Evolutionary conservation across 2,888 invertebrate species (phyloP), one percentile per base, ranked within the genome.

Genomic region (Philaethria dido): DNA sequence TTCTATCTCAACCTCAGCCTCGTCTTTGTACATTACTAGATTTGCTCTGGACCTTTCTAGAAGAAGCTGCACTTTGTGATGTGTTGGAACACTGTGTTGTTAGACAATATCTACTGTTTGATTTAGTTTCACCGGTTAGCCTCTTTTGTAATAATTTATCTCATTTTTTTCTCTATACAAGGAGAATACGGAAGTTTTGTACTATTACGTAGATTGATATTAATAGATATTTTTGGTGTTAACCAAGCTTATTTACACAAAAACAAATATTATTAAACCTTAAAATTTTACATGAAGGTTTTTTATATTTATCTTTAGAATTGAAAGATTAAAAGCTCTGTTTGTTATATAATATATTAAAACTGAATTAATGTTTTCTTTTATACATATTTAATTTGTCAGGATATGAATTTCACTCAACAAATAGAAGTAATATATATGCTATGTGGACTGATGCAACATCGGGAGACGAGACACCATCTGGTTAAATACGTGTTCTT

Each of bases 21-120:
- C 80, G 84, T 0, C 73, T 92, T 0, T 88, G 89, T 54, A 81
- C 77, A 0, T 71, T 92, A 61, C 79, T 96, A 62, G 95, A 96
- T 78, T 78, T 95, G 25, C 83, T 96, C 54, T 96, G 95, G 95
- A 93, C 94, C 0, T 94, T 96, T 69, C 83, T 95, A 48, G 95
- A 96, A 78, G 94, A 94, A 64, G 89, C 93, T 20, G 95, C 95
- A 50, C 84, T 95, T 11, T 94, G 94, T 72, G 90, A 92, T 20
- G 94, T 94, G 44, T 80, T 96, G 57, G 95, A 96, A 76, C 93
- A 93, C 72, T 91, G 94, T 65, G 87, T 94, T n/a, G 90, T 94
- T 0, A 89, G 94, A 69, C 88, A 96, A 69, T 87, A 95, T 64
- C 90, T 94, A 11, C 90, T 93, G 0, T 95, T 94, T 74, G 93